phyloP scores from a whole-genome alignment of 1,140 invertebrate genomes.

The Drosophila takahashii region DNA sequence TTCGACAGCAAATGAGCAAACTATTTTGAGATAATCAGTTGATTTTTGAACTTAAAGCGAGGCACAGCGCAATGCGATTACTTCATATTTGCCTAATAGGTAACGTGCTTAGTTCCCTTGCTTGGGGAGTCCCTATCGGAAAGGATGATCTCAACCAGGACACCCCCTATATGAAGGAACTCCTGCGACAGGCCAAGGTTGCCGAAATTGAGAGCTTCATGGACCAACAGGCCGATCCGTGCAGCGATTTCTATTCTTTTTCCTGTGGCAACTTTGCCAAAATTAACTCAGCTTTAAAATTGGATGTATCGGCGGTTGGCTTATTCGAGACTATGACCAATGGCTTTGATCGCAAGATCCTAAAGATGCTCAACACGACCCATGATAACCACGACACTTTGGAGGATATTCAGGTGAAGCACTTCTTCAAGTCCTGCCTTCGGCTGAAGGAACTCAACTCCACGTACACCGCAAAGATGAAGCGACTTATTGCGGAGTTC shows the following conservation, averaged over 20 bases:
- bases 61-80: slow-evolving; percentile 10
- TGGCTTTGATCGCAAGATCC: slow-evolving; percentile 53
- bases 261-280: slow-evolving; percentile 88
- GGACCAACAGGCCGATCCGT: slow-evolving; percentile 86
- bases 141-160: background rate
- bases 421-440: slow-evolving; percentile 56
- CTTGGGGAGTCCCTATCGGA: background rate
- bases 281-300: slow-evolving; percentile 53
- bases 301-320: slow-evolving; percentile 46
- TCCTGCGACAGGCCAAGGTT: slow-evolving; percentile 51
- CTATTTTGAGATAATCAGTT: slow-evolving; percentile 1
- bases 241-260: slow-evolving; percentile 87
- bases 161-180: background rate
- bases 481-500: slow-evolving; percentile 47
- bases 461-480: slow-evolving; percentile 17
- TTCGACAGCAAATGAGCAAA: too few relatives aligned
- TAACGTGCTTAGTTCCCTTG: background rate
- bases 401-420: slow-evolving; percentile 59
- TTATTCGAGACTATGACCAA: slow-evolving; percentile 60
- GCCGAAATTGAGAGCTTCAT: slow-evolving; percentile 77
- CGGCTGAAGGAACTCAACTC: slow-evolving; percentile 13
- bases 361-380: slow-evolving; percentile 21
- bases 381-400: slow-evolving; percentile 22
- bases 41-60: slow-evolving; percentile 3
- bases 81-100: slow-evolving; percentile 1